phyloP scores from a whole-genome alignment of 2,797 vertebrate species.

The Muraenolepis orangiensis region DNA sequence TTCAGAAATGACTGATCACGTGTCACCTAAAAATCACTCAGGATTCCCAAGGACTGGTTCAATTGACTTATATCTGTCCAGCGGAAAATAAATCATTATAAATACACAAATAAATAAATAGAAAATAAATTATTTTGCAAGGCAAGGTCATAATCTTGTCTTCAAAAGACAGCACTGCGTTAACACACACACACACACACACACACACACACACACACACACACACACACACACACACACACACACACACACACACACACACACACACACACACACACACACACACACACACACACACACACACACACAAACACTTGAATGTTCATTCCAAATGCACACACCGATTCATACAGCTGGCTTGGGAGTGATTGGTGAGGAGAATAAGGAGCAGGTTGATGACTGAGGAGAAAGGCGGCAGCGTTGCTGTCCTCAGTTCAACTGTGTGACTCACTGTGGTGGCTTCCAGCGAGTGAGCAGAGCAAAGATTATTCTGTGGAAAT shows the following conservation, averaged over 20 bases:
- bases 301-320: too few species aligned
- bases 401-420: slow-evolving; percentile 44
- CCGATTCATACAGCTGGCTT: slow-evolving; percentile 10
- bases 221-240: background rate
- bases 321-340: too few species aligned
- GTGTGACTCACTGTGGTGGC: slow-evolving; percentile 55
- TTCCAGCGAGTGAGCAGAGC: slow-evolving; percentile 42
- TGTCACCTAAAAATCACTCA: background rate
- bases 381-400: slow-evolving; percentile 33
- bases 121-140: background rate
- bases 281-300: too few species aligned
- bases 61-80: background rate
- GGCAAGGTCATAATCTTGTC: background rate
- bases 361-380: slow-evolving; percentile 20
- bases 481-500: slow-evolving; percentile 49
- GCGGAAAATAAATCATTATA: background rate
- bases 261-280: background rate
- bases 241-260: too few species aligned
- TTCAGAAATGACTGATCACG: background rate
- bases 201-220: background rate
- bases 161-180: background rate
- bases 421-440: slow-evolving; percentile 58
- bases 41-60: background rate
- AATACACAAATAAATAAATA: background rate
- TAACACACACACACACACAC: background rate